Base-by-base conservation (phyloP, 1,140 invertebrate genomes). In the Melipona quadrifasciata region DNA sequence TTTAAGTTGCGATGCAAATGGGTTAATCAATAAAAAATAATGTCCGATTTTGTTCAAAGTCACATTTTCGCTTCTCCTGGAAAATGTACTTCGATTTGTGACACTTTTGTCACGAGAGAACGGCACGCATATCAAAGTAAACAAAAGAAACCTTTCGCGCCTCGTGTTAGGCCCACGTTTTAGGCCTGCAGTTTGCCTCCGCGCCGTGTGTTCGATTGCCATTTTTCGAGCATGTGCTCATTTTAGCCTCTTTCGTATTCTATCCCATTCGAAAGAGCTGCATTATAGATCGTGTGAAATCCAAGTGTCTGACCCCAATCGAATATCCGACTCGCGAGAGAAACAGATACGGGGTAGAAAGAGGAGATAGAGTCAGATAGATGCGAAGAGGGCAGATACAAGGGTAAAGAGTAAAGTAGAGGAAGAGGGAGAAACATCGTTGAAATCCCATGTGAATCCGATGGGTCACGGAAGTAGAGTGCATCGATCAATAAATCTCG, bases 251-350 rank as follows among this genome's bases (percentile, higher is more conserved):
- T 87, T 88, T 73, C 83, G 80, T 88, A 87, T 90, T 89, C 89
- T 79, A 86, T 86, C 76, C 78, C 65, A 77, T 90, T 80, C 74
- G 83, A 85, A 90, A 82, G 86, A 61, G 61, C 77, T 90, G 89
- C 89, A 90, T 90, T 90, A 90, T 90, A 90, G 80, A 90, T 90
- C 78, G 82, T 90, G 89, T 84, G 89, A 90, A 90, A 90, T 85
- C 89, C 88, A 88, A 88, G 89, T 90, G 89, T 88, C 79, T 86
- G 89, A 90, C 84, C 89, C 79, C 80, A 74, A 90, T 88, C 85
- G 87, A 73, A 67, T n/a, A 71, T 8, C 68, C 68, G 80, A 61
- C 61, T 61, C 58, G 73, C 78, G 83, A 79, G 84, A 87, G 76
- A 64, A 75, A 73, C 70, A 79, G 87, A 64, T 74, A 61, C 39